Conservation (phyloP, 2,888 invertebrate genomes). For the Heliconius sara region DNA sequence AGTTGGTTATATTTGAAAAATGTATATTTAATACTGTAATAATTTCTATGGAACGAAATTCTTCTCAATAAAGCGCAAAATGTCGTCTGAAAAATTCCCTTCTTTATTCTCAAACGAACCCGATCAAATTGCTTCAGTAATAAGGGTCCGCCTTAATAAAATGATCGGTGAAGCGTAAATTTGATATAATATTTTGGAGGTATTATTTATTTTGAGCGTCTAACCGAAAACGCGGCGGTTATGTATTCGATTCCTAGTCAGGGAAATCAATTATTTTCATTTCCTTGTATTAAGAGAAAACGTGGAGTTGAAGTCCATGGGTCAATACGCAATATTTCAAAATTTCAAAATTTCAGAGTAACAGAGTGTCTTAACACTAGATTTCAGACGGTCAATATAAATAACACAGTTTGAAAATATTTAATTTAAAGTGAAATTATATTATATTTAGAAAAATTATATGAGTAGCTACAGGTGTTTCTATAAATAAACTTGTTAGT, state of each 20-base stretch:
- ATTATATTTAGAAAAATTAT: slow-evolving; percentile 29
- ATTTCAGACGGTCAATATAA: too few relatives aligned
- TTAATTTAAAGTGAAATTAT: neutral
- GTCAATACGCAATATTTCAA: too few relatives aligned
- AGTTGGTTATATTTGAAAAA: slow-evolving; percentile 18
- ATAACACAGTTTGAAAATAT: too few relatives aligned
- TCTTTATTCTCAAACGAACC: slow-evolving; percentile 67
- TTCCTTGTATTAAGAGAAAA: too few relatives aligned
- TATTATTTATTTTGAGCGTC: slow-evolving; percentile 44
- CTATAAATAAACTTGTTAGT: neutral
- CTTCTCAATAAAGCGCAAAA: slow-evolving; percentile 72
- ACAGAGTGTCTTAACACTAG: too few relatives aligned
- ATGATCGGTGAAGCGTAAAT: slow-evolving; percentile 53
- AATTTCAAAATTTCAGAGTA: too few relatives aligned
- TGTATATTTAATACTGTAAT: slow-evolving; percentile 51
- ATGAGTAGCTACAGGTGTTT: neutral
- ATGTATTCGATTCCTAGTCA: neutral
- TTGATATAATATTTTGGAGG: slow-evolving; percentile 50
- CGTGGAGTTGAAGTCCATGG: neutral
- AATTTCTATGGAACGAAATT: slow-evolving; percentile 54
- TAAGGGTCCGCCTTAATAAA: slow-evolving; percentile 69
- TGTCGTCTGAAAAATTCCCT: slow-evolving; percentile 69
- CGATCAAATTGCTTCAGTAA: slow-evolving; percentile 74
- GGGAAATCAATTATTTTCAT: neutral
- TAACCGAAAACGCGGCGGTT: neutral